These are phyloP conservation scores for Odontocolon sp. DNA, from an alignment of 2,888 invertebrate species.

Conservation along the genomic window DNA sequence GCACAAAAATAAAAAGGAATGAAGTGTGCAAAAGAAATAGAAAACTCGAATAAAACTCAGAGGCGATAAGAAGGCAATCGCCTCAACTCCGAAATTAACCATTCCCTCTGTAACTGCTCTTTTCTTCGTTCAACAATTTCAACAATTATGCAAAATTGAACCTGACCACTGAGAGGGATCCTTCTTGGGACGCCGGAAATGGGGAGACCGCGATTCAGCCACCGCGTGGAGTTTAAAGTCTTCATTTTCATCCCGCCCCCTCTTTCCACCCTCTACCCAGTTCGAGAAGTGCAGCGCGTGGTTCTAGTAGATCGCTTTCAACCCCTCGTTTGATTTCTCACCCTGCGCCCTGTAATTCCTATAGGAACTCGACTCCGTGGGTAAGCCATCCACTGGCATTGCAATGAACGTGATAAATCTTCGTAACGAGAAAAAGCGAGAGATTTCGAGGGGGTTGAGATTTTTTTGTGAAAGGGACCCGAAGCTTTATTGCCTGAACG, in stretches of 20 bases:
- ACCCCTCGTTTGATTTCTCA: conserved; percentile 30
- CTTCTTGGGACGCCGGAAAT: not conserved
- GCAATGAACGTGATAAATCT: conserved; percentile 52
- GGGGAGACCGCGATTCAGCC: conserved; percentile 4
- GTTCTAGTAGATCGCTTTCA: not conserved
- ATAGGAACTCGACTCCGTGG: conserved; percentile 30
- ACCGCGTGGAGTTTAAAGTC: conserved; percentile 24
- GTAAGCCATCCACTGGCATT: conserved; percentile 37
- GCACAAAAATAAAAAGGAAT: no score
- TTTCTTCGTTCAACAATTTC: conserved; percentile 10
- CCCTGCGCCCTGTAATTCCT: conserved; percentile 17
- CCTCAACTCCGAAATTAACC: conserved; percentile 2
- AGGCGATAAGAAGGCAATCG: not conserved
- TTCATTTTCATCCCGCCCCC: no score
- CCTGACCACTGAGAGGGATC: not conserved
- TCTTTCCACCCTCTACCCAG: conserved; percentile 23
- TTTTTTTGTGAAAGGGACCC: conserved; percentile 5
- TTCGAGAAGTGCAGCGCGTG: conserved; percentile 12
- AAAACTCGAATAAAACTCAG: no score
- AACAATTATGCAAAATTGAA: conserved; percentile 36
- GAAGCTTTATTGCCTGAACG: conserved; percentile 36
- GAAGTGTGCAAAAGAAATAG: no score
- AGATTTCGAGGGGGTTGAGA: not conserved
- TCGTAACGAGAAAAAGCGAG: conserved; percentile 40
- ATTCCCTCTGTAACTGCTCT: not conserved